These are phyloP conservation scores for Anoplolepis gracilipes DNA, from an alignment of 1,140 invertebrate species.

Conservation along the genomic window DNA sequence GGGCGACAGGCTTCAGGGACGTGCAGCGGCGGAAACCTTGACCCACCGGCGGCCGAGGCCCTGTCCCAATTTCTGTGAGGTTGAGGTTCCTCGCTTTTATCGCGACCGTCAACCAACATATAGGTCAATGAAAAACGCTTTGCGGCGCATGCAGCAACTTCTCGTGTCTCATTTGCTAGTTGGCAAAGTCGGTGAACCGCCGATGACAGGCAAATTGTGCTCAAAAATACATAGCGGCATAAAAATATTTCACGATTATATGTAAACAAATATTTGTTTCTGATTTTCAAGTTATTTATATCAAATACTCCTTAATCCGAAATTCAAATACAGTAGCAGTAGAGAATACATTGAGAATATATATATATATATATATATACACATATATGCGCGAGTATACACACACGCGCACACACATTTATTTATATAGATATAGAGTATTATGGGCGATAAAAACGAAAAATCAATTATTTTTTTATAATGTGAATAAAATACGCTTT, in stretches of 20 bases:
- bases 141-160: constrained; percentile 1
- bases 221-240: neutral
- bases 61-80: constrained; percentile 80
- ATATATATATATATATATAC: neutral
- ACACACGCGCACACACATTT: neutral
- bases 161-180: neutral
- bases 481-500: neutral
- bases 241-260: constrained; percentile 24
- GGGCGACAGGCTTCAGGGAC: constrained; percentile 59
- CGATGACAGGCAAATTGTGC: neutral
- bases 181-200: neutral
- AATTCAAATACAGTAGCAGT: too few relatives aligned
- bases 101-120: constrained; percentile 66
- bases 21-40: constrained; percentile 80
- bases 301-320: neutral
- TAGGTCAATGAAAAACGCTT: constrained; percentile 73
- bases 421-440: constrained; percentile 29
- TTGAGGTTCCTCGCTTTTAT: constrained; percentile 74
- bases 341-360: too few relatives aligned
- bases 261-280: neutral
- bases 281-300: neutral
- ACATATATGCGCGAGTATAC: neutral
- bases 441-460: constrained; percentile 24
- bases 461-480: constrained; percentile 14
- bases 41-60: constrained; percentile 79